These are phyloP conservation scores for Aphaenogaster floridana DNA, from an alignment of 1,140 invertebrate species.

Conservation along the genomic window DNA sequence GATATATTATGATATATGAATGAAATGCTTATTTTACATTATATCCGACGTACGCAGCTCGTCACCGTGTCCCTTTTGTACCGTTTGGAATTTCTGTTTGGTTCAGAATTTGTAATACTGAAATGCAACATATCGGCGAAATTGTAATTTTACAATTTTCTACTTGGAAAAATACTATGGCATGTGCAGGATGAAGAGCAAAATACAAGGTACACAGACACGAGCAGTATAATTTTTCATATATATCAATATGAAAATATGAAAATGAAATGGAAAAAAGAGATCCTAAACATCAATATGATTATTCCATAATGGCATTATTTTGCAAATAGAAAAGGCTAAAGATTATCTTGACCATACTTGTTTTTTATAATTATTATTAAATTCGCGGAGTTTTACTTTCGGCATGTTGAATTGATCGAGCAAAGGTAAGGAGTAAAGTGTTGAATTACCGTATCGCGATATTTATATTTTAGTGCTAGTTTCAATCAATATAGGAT, in stretches of 20 bases:
- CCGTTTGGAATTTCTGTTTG: slow-evolving; percentile 23
- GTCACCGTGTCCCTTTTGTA: slow-evolving; percentile 58
- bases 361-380: slow-evolving; percentile 45
- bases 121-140: slow-evolving; percentile 31
- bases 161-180: background rate
- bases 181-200: background rate
- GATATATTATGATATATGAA: background rate
- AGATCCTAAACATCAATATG: slow-evolving; percentile 50
- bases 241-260: slow-evolving; percentile 42
- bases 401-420: background rate
- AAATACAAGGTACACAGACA: background rate
- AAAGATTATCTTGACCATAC: background rate
- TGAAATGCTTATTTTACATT: slow-evolving; percentile 12
- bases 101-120: slow-evolving; percentile 41
- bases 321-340: too few relatives aligned
- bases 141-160: slow-evolving; percentile 41
- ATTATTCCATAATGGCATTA: slow-evolving; percentile 50
- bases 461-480: slow-evolving; percentile 27
- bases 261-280: slow-evolving; percentile 14
- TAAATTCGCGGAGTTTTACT: background rate
- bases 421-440: slow-evolving; percentile 39
- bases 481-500: slow-evolving; percentile 8
- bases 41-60: background rate
- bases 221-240: slow-evolving; percentile 58
- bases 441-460: slow-evolving; percentile 36